Conservation (phyloP, 2,113 vertebrate species). For the Candoia aspera region DNA sequence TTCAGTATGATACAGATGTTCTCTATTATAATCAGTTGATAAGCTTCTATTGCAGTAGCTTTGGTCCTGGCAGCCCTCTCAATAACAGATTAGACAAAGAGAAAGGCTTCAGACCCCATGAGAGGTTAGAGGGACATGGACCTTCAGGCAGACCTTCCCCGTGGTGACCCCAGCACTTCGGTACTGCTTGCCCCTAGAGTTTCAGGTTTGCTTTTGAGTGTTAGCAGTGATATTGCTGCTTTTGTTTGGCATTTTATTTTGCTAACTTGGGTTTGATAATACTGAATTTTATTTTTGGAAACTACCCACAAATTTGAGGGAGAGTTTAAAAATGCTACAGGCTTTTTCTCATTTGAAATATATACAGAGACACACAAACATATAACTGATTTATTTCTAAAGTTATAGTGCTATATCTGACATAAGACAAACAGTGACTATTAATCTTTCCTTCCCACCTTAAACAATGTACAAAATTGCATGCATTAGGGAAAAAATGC, state of each 20-base stretch:
- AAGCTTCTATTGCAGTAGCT: not conserved
- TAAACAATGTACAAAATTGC: not conserved
- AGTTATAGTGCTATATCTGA: not conserved
- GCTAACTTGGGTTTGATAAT: not conserved
- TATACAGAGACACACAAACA: not conserved
- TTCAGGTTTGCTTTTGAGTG: not conserved
- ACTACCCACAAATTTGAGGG: not conserved
- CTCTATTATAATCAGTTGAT: not conserved
- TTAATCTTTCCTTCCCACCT: not conserved
- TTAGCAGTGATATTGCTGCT: not conserved
- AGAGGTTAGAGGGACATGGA: not conserved
- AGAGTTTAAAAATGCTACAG: not conserved
- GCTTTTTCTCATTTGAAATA: not conserved
- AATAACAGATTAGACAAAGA: not conserved
- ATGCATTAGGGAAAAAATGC: not conserved
- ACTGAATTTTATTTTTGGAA: not conserved
- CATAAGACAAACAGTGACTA: not conserved
- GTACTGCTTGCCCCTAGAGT: not conserved
- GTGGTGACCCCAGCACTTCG: not conserved
- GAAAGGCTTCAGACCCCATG: not conserved
- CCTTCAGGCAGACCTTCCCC: not conserved
- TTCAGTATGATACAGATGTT: not conserved
- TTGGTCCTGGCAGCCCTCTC: not conserved
- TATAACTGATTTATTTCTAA: not conserved
- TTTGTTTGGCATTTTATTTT: not conserved